phyloP scores from a whole-genome alignment of 2,113 vertebrate genomes.

The Synchiropus splendidus region DNA sequence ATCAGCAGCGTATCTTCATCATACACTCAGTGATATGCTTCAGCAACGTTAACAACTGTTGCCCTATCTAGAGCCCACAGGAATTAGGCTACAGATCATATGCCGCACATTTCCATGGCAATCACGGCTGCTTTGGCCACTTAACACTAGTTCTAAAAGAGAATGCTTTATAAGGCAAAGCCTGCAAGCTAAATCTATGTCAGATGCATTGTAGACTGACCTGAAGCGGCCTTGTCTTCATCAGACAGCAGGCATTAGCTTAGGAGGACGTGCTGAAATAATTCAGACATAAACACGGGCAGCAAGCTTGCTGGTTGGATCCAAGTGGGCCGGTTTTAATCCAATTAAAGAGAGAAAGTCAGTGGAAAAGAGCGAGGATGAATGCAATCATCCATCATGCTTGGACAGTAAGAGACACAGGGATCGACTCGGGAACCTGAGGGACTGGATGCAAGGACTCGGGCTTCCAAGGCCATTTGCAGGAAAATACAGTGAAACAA shows the following conservation, averaged over 20 bases:
- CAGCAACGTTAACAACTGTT: no score
- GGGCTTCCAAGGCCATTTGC: constrained; percentile 6
- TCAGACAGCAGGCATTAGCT: constrained; percentile 8
- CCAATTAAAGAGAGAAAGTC: constrained; percentile 49
- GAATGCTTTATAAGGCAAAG: constrained; percentile 19
- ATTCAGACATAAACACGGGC: constrained; percentile 38
- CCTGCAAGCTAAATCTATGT: constrained; percentile 25
- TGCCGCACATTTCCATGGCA: constrained; percentile 59
- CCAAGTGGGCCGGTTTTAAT: constrained; percentile 48
- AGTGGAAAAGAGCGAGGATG: constrained; percentile 30
- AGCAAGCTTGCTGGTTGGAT: constrained; percentile 22
- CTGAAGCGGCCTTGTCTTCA: constrained; percentile 21
- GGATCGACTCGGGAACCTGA: constrained; percentile 15
- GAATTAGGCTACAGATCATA: no score
- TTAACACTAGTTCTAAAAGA: no score
- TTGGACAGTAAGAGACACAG: constrained; percentile 23
- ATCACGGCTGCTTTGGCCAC: constrained; percentile 3
- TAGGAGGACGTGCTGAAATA: constrained; percentile 21
- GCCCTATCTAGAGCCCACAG: no score
- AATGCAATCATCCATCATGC: constrained; percentile 45
- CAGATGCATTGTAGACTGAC: constrained; percentile 15
- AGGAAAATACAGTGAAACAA: background rate
- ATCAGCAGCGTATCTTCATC: no score
- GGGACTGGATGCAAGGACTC: constrained; percentile 10
- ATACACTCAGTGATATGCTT: no score